phyloP scores from a whole-genome alignment of 2,888 invertebrate species.

The Ypsolopha scabrella region DNA sequence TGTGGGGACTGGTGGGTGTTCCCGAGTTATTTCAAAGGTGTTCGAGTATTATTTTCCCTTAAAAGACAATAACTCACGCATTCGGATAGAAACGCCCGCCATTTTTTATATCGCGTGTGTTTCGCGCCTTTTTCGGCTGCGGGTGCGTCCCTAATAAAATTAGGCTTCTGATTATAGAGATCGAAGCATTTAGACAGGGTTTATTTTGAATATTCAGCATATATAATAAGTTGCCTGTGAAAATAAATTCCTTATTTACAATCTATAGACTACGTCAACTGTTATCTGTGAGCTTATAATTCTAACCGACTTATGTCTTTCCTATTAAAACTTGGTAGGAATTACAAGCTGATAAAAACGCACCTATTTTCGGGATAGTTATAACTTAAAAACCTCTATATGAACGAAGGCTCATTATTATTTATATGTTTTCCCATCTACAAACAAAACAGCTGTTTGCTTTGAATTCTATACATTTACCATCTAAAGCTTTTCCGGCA shows the following conservation, averaged over 20 bases:
- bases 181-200: slow-evolving; percentile 26
- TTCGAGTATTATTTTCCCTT: slow-evolving; percentile 49
- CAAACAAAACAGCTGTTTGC: too few species aligned
- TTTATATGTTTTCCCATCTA: too few species aligned
- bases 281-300: background rate
- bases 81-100: slow-evolving; percentile 62
- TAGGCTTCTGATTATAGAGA: slow-evolving; percentile 48
- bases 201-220: background rate
- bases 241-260: background rate
- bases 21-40: slow-evolving; percentile 50
- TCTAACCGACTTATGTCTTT: too few species aligned
- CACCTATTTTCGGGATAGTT: background rate
- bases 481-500: too few species aligned
- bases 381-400: background rate
- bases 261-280: background rate
- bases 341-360: background rate
- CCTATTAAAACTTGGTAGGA: background rate
- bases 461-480: too few species aligned
- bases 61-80: slow-evolving; percentile 69
- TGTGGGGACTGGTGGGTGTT: slow-evolving; percentile 24
- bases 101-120: slow-evolving; percentile 71
- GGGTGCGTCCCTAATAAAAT: slow-evolving; percentile 69
- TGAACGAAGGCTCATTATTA: too few species aligned
- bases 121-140: slow-evolving; percentile 68
- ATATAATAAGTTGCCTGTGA: background rate